Conservation (phyloP, 2,888 invertebrate genomes). For the Philhelius pedissequus region DNA sequence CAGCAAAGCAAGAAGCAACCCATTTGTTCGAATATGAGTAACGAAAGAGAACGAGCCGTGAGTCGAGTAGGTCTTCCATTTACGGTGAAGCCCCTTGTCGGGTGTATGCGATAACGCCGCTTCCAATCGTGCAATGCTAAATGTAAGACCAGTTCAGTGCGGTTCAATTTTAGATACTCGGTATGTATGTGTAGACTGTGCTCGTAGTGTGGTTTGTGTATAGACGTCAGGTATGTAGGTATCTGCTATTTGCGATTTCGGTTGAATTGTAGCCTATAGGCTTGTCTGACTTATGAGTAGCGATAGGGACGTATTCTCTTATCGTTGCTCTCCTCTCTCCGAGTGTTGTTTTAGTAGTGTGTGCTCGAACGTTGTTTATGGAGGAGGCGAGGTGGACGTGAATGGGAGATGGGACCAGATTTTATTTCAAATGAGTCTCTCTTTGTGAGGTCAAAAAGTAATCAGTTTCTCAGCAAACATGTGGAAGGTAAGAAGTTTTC, state of each 20-base stretch:
- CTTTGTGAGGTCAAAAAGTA: constrained; percentile 26
- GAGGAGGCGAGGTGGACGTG: too few relatives aligned
- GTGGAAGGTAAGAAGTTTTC: constrained; percentile 66
- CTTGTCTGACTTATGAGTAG: constrained; percentile 15
- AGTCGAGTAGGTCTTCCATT: constrained; percentile 63
- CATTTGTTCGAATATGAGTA: constrained; percentile 48
- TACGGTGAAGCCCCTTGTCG: constrained; percentile 59
- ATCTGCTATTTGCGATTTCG: constrained; percentile 14
- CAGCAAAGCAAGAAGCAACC: too few relatives aligned
- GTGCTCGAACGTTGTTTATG: constrained; percentile 26
- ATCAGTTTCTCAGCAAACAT: constrained; percentile 62
- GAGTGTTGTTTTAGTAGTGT: constrained; percentile 57
- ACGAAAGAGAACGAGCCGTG: too few relatives aligned
- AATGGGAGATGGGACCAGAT: constrained; percentile 43
- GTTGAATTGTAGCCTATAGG: constrained; percentile 9
- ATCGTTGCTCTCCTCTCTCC: constrained; percentile 25
- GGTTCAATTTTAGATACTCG: constrained; percentile 46
- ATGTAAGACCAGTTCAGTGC: constrained; percentile 64
- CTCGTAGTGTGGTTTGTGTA: not conserved
- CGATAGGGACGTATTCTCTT: constrained; percentile 36
- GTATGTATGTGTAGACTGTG: not conserved
- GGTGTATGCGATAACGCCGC: constrained; percentile 54
- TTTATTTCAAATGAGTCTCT: constrained; percentile 55
- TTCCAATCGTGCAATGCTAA: constrained; percentile 64
- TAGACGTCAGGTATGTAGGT: not conserved